phyloP scores from a whole-genome alignment of 2,888 invertebrate species.

The Scaptomyza flava region DNA sequence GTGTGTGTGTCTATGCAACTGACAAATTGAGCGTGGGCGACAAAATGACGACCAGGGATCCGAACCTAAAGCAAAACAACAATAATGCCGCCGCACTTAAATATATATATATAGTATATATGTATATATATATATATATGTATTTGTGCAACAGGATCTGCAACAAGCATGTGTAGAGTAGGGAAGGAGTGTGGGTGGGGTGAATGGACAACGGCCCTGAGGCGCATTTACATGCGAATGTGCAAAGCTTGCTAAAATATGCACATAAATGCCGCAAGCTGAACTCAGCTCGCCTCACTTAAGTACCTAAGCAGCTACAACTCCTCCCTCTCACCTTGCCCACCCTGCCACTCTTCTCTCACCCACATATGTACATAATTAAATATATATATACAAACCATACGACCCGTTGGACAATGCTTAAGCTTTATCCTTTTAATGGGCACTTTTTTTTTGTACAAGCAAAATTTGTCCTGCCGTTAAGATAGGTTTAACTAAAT shows the following conservation, averaged over 20 bases:
- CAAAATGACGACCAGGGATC: constrained; percentile 35
- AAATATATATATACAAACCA: background rate
- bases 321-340: background rate
- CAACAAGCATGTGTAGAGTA: background rate
- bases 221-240: constrained; percentile 52
- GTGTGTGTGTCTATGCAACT: constrained; percentile 20
- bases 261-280: constrained; percentile 47
- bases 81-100: constrained; percentile 28
- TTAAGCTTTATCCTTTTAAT: constrained; percentile 3
- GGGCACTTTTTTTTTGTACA: too few species aligned
- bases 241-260: constrained; percentile 41
- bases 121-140: background rate
- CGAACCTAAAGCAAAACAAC: background rate
- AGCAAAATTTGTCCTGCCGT: too few species aligned
- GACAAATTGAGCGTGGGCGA: constrained; percentile 54
- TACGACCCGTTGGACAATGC: background rate
- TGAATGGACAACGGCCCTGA: constrained; percentile 24
- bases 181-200: background rate
- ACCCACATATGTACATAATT: background rate
- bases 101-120: too few species aligned
- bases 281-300: constrained; percentile 3
- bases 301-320: background rate
- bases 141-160: constrained; percentile 1
- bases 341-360: background rate
- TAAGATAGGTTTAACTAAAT: background rate